Evolutionary conservation across 2,113 vertebrate genomes (phyloP).

Genomic region (Coracopsis vasa): DNA sequence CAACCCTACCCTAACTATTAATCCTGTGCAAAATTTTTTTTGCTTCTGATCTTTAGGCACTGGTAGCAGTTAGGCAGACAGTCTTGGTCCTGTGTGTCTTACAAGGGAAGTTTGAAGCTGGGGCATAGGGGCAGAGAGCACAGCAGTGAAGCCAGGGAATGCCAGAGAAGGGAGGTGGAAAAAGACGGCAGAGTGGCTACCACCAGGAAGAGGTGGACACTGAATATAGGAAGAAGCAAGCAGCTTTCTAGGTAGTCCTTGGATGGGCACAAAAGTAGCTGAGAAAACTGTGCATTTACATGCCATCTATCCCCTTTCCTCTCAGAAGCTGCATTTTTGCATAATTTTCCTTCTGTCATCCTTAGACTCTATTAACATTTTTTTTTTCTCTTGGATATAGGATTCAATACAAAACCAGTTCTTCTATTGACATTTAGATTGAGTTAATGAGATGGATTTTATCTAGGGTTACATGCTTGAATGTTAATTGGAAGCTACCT

Average conservation of each 20-base stretch:
- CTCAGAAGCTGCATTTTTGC: neutral
- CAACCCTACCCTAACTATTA: neutral
- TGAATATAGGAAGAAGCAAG: neutral
- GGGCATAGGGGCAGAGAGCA: rapidly evolving
- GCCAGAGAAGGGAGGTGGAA: neutral
- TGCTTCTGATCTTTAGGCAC: neutral
- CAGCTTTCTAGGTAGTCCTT: neutral
- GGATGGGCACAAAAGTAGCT: neutral
- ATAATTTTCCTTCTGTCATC: neutral
- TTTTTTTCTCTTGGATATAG: neutral
- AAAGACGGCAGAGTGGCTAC: neutral
- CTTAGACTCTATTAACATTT: neutral
- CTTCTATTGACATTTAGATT: neutral
- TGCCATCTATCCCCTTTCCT: neutral
- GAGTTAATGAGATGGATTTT: neutral
- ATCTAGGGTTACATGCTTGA: neutral
- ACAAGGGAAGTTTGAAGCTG: neutral
- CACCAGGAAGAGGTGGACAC: rapidly evolving
- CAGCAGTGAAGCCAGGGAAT: neutral
- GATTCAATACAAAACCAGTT: neutral
- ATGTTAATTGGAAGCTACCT: neutral
- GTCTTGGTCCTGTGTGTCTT: neutral
- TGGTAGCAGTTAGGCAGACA: neutral
- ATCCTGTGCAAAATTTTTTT: neutral
- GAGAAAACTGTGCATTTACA: neutral